Percentiles rank a stretch among this genome's conserved stretches.
phyloP scores from a whole-genome alignment of 2,113 vertebrate genomes.

The Okapia johnstoni region DNA sequence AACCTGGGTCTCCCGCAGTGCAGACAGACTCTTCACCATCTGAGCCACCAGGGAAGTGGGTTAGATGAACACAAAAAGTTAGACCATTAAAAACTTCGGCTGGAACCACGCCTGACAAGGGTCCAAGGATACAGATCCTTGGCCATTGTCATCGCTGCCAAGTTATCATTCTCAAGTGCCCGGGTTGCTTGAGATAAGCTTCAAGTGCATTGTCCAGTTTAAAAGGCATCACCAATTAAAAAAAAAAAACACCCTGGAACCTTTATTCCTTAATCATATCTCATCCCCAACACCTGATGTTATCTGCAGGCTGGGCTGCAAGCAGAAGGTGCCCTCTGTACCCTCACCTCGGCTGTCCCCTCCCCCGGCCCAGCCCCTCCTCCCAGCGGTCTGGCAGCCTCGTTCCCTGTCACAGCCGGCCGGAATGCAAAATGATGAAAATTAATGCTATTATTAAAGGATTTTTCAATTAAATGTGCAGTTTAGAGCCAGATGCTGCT shows the following conservation, averaged over 20 bases:
- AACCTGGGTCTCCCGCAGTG: background rate
- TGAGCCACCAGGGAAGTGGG: background rate
- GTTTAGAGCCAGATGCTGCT: conserved; percentile 69
- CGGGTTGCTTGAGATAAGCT: background rate
- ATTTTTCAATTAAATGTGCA: conserved; percentile 74
- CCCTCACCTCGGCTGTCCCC: background rate
- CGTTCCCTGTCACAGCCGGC: background rate
- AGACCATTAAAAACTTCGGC: background rate
- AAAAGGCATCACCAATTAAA: background rate
- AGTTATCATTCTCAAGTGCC: background rate
- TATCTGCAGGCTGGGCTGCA: background rate
- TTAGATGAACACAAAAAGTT: background rate
- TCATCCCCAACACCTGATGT: background rate
- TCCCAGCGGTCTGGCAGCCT: background rate
- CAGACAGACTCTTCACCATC: background rate
- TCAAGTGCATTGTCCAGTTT: background rate
- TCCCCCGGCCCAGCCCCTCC: fast-evolving
- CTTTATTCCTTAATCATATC: background rate
- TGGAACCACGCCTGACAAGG: background rate
- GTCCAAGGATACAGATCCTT: background rate
- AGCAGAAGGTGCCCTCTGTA: background rate
- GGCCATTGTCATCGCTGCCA: background rate
- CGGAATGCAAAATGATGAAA: conserved; percentile 64
- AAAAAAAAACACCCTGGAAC: background rate
- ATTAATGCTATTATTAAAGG: conserved; percentile 77